A percentile compares a stretch with the other conserved stretches of the same genome.
These are phyloP conservation scores for Epirrhoe tristata DNA, from an alignment of 2,888 invertebrate genomes.

Conservation along the genomic window DNA sequence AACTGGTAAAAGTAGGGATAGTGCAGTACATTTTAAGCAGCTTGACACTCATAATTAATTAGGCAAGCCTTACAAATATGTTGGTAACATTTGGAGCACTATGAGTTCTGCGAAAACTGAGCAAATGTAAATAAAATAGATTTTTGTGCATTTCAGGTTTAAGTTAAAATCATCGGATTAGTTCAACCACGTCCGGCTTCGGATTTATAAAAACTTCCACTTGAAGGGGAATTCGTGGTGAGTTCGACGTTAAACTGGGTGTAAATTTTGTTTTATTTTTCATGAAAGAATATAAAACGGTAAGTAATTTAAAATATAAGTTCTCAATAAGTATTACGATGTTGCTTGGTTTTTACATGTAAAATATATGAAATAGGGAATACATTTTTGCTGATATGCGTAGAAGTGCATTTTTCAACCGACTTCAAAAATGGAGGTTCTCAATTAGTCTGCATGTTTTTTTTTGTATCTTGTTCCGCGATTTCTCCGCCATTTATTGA, in stretches of 20 bases:
- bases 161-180: constrained; percentile 59
- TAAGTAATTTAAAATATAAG: no score
- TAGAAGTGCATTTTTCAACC: no score
- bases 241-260: constrained; percentile 18
- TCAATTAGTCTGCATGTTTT: no score
- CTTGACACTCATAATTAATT: not conserved
- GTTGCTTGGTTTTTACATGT: no score
- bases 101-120: not conserved
- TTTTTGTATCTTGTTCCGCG: no score
- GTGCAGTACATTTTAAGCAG: not conserved
- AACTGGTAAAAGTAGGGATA: not conserved
- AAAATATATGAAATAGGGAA: no score
- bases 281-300: not conserved
- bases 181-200: constrained; percentile 63
- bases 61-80: not conserved
- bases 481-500: no score
- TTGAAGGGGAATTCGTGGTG: constrained; percentile 2
- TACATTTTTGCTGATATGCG: no score
- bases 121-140: constrained; percentile 6
- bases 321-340: no score
- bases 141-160: constrained; percentile 17
- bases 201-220: constrained; percentile 73
- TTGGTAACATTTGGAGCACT: not conserved
- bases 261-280: not conserved
- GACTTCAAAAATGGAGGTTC: no score